These are phyloP conservation scores for Pelodiscus sinensis DNA, from an alignment of 2,113 vertebrate genomes.

Conservation along the genomic window DNA sequence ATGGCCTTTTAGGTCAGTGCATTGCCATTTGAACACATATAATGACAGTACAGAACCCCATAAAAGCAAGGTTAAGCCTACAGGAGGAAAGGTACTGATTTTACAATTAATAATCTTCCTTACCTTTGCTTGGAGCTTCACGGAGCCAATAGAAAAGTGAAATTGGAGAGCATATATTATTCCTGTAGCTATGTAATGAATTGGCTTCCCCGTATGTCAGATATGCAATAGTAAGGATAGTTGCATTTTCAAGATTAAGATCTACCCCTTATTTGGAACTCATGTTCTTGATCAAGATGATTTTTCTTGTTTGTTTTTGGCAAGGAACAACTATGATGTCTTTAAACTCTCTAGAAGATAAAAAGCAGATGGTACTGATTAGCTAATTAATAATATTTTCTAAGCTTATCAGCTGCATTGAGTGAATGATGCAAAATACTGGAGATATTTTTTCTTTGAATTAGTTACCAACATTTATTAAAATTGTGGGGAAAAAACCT, in stretches of 20 bases:
- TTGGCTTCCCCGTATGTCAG: slow-evolving; percentile 69
- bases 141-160: slow-evolving; percentile 42
- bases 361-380: slow-evolving; percentile 59
- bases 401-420: not conserved
- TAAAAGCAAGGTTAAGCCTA: slow-evolving; percentile 36
- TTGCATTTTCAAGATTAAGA: slow-evolving; percentile 45
- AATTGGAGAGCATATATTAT: slow-evolving; percentile 49
- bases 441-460: not conserved
- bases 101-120: not conserved
- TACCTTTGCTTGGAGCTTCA: not conserved
- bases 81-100: not conserved
- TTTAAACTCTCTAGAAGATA: not conserved
- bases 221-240: slow-evolving; percentile 52
- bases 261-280: not conserved
- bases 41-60: slow-evolving; percentile 19
- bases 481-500: not conserved
- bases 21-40: not conserved
- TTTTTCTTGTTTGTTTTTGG: slow-evolving; percentile 7
- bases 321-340: not conserved
- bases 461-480: not conserved
- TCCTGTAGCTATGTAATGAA: slow-evolving; percentile 70
- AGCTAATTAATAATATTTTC: slow-evolving; percentile 56
- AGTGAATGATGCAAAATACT: not conserved
- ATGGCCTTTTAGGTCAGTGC: not conserved
- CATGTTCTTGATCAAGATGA: slow-evolving; percentile 13